Conservation (phyloP, 1,140 invertebrate species). For the Trinorchestia longiramus region DNA sequence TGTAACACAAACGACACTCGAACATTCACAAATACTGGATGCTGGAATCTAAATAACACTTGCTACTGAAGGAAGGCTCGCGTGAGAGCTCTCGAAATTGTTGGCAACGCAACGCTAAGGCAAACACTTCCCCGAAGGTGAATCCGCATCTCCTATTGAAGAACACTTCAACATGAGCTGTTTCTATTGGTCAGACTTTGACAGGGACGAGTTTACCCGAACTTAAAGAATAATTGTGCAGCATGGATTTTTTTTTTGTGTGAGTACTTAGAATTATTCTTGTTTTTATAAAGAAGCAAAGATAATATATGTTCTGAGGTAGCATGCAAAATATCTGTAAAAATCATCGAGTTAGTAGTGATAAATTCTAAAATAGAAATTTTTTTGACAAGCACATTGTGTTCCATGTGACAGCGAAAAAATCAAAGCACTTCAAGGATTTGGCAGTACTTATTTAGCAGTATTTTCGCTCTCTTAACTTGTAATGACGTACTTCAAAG, state of each 20-base stretch:
- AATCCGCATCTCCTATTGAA: background rate
- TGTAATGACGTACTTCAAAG: background rate
- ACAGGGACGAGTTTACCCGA: background rate
- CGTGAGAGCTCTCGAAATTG: too few species aligned
- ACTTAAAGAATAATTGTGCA: background rate
- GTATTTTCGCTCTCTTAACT: background rate
- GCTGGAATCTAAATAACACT: too few species aligned
- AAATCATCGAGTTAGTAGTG: background rate
- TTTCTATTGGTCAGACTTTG: background rate
- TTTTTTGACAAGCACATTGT: background rate
- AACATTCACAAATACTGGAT: too few species aligned
- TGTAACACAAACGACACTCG: too few species aligned
- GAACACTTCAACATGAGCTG: background rate
- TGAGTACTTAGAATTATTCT: background rate
- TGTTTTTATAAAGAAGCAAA: background rate
- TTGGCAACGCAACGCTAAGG: too few species aligned
- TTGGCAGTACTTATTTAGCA: background rate
- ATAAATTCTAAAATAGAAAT: background rate
- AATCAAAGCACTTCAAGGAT: background rate
- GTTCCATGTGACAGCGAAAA: background rate
- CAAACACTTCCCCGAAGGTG: background rate
- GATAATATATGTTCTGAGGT: background rate
- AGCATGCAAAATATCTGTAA: background rate
- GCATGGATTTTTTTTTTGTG: background rate
- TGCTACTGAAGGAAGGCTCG: too few species aligned